Evolutionary conservation across 2,888 invertebrate genomes (phyloP).

Genomic region (Conus canariensis): DNA sequence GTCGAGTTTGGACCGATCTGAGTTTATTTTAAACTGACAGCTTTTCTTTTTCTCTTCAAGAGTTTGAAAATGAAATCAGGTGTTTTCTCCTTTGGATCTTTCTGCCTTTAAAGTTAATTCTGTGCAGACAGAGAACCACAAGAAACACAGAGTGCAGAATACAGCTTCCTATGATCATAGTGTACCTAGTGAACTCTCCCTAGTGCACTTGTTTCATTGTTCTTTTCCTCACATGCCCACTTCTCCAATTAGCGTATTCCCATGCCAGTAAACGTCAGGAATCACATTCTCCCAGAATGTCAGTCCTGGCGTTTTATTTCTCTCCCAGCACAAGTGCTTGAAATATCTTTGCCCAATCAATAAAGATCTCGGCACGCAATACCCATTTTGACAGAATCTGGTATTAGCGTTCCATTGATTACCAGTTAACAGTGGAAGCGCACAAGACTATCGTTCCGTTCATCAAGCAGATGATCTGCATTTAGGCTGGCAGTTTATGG

Average conservation of each 20-base stretch:
- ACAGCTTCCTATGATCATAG: neutral
- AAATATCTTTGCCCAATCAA: constrained; percentile 27
- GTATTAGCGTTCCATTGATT: constrained; percentile 32
- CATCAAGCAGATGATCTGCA: constrained; percentile 16
- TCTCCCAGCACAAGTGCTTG: neutral
- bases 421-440: neutral
- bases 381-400: constrained; percentile 32
- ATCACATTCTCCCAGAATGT: neutral
- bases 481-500: neutral
- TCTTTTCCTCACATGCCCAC: neutral
- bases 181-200: neutral
- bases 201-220: neutral
- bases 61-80: too few relatives aligned
- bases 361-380: constrained; percentile 24
- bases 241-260: neutral
- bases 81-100: too few relatives aligned
- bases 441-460: neutral
- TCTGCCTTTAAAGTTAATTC: too few relatives aligned
- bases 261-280: neutral
- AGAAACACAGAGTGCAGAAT: neutral
- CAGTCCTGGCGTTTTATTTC: neutral
- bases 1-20: too few relatives aligned
- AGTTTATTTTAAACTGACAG: too few relatives aligned
- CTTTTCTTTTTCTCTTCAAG: too few relatives aligned
- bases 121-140: too few relatives aligned